phyloP scores from a whole-genome alignment of 2,888 invertebrate species.

The Eurytoma californica region DNA sequence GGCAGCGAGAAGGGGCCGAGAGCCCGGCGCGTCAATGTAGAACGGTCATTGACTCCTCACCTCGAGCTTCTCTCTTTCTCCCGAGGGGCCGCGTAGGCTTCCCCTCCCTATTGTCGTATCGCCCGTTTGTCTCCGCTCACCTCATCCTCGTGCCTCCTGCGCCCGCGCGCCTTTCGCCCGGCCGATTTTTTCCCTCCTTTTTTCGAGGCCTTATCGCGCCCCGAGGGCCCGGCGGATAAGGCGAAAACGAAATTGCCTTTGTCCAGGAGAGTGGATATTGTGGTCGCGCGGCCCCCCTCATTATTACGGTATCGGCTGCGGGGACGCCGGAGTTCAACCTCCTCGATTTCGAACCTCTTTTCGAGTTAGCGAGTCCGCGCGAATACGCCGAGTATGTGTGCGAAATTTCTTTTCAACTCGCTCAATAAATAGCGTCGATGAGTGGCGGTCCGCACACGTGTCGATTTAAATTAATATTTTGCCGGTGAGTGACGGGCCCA shows the following conservation, averaged over 20 bases:
- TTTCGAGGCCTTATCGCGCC: not conserved
- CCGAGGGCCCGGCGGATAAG: not conserved
- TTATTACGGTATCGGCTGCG: conserved; percentile 34
- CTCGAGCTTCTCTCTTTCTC: conserved; percentile 32
- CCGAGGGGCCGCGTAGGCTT: not conserved
- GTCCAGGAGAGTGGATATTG: conserved; percentile 3
- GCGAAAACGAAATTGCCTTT: conserved; percentile 24
- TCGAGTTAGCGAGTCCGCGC: not conserved
- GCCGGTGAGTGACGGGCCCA: no score
- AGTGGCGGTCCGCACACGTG: no score
- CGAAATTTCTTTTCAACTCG: not conserved
- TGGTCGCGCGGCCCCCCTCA: not conserved
- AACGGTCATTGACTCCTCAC: conserved; percentile 74
- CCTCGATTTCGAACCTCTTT: not conserved
- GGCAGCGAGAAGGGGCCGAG: conserved; percentile 35
- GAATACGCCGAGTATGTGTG: not conserved
- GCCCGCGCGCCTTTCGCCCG: conserved; percentile 22
- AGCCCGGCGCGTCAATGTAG: conserved; percentile 74
- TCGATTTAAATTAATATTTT: no score
- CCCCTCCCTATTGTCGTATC: conserved; percentile 31
- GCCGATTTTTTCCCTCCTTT: conserved; percentile 44
- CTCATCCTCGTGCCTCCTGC: conserved; percentile 27
- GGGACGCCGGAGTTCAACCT: not conserved
- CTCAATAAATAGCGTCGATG: no score
- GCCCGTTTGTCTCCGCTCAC: not conserved